Evolutionary conservation across 2,113 vertebrate genomes (phyloP).

Genomic region (Thermophis baileyi): DNA sequence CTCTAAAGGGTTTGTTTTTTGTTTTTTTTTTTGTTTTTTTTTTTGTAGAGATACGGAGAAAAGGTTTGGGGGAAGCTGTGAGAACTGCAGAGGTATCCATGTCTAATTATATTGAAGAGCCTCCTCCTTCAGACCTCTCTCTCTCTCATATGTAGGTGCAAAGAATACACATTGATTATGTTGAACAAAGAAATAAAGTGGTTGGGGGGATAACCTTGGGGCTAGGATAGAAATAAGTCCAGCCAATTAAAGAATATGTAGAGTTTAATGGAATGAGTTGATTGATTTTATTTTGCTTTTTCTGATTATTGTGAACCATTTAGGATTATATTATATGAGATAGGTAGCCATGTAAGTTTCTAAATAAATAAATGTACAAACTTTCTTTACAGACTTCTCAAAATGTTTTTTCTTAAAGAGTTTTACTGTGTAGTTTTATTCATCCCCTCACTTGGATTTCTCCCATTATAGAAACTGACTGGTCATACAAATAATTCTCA

Average conservation of each 20-base stretch:
- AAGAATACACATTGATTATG: not conserved
- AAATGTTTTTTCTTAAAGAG: not conserved
- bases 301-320: not conserved
- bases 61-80: not conserved
- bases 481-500: not conserved
- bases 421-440: not conserved
- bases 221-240: not conserved
- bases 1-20: not conserved
- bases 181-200: not conserved
- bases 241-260: not conserved
- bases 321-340: not conserved
- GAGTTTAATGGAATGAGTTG: not conserved
- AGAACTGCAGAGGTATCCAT: not conserved
- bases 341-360: not conserved
- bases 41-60: too few species aligned
- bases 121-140: not conserved
- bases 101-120: not conserved
- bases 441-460: not conserved
- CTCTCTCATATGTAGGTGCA: not conserved
- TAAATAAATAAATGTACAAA: not conserved
- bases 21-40: too few species aligned
- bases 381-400: not conserved
- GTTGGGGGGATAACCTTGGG: not conserved
- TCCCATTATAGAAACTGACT: not conserved
- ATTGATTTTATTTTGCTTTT: not conserved